Percentiles rank a stretch among this genome's conserved stretches.
These are phyloP conservation scores for Geotrupes spiniger DNA, from an alignment of 2,888 invertebrate genomes.

Conservation along the genomic window DNA sequence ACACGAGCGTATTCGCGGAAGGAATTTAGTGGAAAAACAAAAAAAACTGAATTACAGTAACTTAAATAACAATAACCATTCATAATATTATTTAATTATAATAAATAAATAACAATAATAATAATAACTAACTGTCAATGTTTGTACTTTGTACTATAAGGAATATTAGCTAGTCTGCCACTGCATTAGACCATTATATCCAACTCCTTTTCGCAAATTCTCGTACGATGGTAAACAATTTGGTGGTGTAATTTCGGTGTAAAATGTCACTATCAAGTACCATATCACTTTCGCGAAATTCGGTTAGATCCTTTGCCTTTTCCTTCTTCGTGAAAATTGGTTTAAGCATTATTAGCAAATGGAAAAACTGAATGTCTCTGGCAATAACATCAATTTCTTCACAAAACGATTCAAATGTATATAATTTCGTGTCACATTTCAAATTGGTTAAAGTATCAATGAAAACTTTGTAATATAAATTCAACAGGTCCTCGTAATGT, in stretches of 20 bases:
- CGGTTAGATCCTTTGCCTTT: conserved; percentile 42
- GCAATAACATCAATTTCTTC: conserved; percentile 45
- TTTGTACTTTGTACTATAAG: no score
- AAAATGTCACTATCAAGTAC: background rate
- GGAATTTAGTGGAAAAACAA: no score
- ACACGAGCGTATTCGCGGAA: no score
- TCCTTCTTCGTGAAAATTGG: conserved; percentile 45
- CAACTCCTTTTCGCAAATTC: conserved; percentile 6
- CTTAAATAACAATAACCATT: no score
- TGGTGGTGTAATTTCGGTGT: background rate
- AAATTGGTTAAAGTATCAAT: conserved; percentile 37
- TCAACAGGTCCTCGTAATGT: conserved; percentile 49
- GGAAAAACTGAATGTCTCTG: conserved; percentile 42
- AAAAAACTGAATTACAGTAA: no score
- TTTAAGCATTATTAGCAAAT: conserved; percentile 48
- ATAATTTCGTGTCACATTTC: conserved; percentile 36
- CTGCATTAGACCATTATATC: conserved; percentile 13
- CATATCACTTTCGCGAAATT: conserved; percentile 34
- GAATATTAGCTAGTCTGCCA: no score
- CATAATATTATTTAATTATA: no score
- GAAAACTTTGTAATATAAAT: conserved; percentile 47
- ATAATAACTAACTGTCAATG: no score
- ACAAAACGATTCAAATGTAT: conserved; percentile 44
- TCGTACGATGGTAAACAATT: conserved; percentile 1
- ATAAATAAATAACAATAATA: no score